Base-by-base conservation (phyloP, 1,140 invertebrate species). In the Drosophila mojavensis region DNA sequence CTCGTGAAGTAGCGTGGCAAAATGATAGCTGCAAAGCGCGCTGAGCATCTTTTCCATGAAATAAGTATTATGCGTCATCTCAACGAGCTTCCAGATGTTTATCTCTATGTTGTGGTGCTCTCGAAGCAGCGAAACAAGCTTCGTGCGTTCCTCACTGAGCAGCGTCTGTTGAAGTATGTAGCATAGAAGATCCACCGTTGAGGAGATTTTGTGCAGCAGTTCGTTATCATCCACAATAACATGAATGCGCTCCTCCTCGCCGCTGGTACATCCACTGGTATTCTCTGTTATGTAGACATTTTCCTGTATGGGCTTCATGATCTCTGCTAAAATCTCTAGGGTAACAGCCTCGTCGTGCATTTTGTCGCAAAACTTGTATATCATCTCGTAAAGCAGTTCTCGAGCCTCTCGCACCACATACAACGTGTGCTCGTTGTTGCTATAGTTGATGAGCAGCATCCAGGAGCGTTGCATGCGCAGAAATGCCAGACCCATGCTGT, bases 401-500 rank as follows among this genome's bases (percentile, higher is more conserved):
- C 94, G 93, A 6, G 94, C 94, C 69, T 94, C 94, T 17, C 93
- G 92, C 0, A 94, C 94, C n/a, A 95, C 93, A 71, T 95, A 95
- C 70, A 95, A 80, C 6, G 95, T 95, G 41, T 95, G 94, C 91
- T 94, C 94, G 53, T 92, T 85, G 60, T 94, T 93, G 58, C 93
- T 94, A 61, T 93, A 94, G 48, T 93, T 93, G 3, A 95, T 86
- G 4, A 95, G 91, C 54, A 94, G 81, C 26, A 81, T 90, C 95
- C 95, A 96, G 5, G 86, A 71, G 78, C 93, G 92, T 67, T 92
- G 93, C 50, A 93, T 71, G 24, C 93, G 91, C 2, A 95, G 83
- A 93, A 94, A 95, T 30, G 93, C 79, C 33, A 94, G 70, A 3
- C 95, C 95, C 70, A 93, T 92, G 71, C 90, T 81, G 75, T 95